A percentile compares a stretch with the other conserved stretches of the same genome.
These are phyloP conservation scores for Trichonephila clavata DNA, from an alignment of 1,140 invertebrate genomes.

Conservation along the genomic window DNA sequence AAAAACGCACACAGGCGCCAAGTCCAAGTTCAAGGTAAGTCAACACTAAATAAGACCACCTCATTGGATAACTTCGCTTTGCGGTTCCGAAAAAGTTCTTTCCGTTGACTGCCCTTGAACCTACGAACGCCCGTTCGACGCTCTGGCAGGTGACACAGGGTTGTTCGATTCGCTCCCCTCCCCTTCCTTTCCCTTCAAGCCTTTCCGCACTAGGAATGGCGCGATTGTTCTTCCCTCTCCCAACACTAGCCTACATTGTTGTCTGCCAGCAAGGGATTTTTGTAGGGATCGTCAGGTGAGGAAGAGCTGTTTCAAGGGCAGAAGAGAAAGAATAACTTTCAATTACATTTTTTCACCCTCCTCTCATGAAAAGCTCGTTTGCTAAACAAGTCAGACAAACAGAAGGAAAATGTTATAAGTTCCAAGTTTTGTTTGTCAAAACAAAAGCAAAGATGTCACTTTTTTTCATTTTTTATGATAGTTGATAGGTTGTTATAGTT, in stretches of 20 bases:
- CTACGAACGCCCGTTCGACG: neutral
- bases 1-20: constrained; percentile 26
- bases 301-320: constrained; percentile 12
- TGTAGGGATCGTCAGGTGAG: constrained; percentile 26
- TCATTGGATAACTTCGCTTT: constrained; percentile 46
- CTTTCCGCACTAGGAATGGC: constrained; percentile 13
- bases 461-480: no score
- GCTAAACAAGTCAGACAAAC: no score
- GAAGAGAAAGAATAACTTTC: neutral
- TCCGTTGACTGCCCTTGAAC: constrained; percentile 69
- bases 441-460: no score
- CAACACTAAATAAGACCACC: constrained; percentile 8
- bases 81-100: constrained; percentile 30
- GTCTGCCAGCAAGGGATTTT: constrained; percentile 29
- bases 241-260: constrained; percentile 43
- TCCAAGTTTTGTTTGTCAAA: no score
- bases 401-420: no score
- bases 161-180: no score
- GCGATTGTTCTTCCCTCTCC: neutral
- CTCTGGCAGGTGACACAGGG: constrained; percentile 27
- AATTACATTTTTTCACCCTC: no score
- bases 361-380: no score
- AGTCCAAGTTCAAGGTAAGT: constrained; percentile 61
- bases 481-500: no score
- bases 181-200: constrained; percentile 1